These are phyloP conservation scores for Lithophane socia DNA, from an alignment of 2,888 invertebrate genomes.

Conservation along the genomic window DNA sequence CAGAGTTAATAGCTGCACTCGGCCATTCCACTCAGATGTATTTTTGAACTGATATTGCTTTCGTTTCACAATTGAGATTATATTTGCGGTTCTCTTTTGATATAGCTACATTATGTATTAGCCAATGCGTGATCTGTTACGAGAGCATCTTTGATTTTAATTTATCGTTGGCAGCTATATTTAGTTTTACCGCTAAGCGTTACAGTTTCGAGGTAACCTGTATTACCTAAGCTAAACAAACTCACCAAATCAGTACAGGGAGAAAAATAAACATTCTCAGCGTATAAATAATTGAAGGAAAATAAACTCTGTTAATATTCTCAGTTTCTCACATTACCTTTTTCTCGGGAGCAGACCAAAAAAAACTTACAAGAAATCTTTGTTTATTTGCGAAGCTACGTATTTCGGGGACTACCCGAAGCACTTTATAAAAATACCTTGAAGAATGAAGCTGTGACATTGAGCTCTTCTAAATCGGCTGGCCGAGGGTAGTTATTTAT, in stretches of 20 bases:
- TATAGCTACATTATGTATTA: conserved; percentile 62
- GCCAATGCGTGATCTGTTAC: conserved; percentile 56
- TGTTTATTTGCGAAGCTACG: conserved; percentile 42
- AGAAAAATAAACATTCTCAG: conserved; percentile 44
- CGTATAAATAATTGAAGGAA: conserved; percentile 39
- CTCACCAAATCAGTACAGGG: conserved; percentile 5
- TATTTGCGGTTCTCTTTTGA: conserved; percentile 70
- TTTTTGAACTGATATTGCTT: conserved; percentile 79
- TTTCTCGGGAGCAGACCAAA: conserved; percentile 3
- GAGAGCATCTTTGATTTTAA: conserved; percentile 49
- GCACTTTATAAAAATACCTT: conserved; percentile 75
- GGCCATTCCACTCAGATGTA: conserved; percentile 70
- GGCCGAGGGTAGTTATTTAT: conserved; percentile 85
- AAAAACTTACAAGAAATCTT: conserved; percentile 13
- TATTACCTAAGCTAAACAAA: conserved; percentile 49
- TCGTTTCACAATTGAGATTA: conserved; percentile 76
- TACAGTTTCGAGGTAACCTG: conserved; percentile 42
- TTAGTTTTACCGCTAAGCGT: conserved; percentile 28
- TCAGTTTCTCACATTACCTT: conserved; percentile 11
- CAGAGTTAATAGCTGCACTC: conserved; percentile 72
- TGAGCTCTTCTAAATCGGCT: conserved; percentile 82
- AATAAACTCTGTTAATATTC: conserved; percentile 33
- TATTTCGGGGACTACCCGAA: conserved; percentile 59
- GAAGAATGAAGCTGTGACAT: conserved; percentile 82
- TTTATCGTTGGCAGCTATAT: conserved; percentile 44